Base-by-base conservation (phyloP, 2,797 vertebrate species). In the Danionella dracula region DNA sequence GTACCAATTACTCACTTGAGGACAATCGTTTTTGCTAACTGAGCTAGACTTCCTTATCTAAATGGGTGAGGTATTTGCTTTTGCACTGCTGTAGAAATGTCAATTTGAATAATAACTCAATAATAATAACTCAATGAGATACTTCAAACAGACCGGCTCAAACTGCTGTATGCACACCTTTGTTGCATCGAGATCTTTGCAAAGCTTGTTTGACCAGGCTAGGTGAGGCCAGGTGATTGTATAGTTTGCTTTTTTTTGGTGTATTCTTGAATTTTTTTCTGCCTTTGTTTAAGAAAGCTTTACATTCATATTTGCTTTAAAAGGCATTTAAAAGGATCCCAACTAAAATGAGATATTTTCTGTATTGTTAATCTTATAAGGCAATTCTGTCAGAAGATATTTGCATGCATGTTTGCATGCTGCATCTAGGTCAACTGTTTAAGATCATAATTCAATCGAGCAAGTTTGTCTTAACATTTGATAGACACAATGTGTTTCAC, bases 81-180 rank as follows among this genome's bases (percentile, higher is more conserved):
- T 62, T 51, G 38, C 29, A 41, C 15, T 57, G 35, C 5, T 8
- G 21, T 10, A 37, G 19, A 8, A 11, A 8, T 11, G 6, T 21
- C 0, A 10, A 40, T 69, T 61, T 75, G 38, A 40, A 56, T 53
- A n/a, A n/a, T n/a, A n/a, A n/a, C n/a, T n/a, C n/a, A n/a, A n/a
- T n/a, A n/a, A n/a, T n/a, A n/a, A n/a, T n/a, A 56, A 20, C 40
- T 37, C 63, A 13, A 49, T 40, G n/a, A 32, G 34, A 19, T n/a
- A 8, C n/a, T 15, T 62, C 15, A 70, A 61, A 62, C 40, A 35
- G 5, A 45, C n/a, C 6, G n/a, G 12, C 10, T 11, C 20, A 12
- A 10, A 27, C 1, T 32, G 2, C 8, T 48, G 2, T 38, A 8
- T 29, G 34, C 53, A 66, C 53, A 66, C 64, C 44, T 19, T 7